These are phyloP conservation scores for Malacoctenus gilli DNA, from an alignment of 2,797 vertebrate genomes.

Conservation along the genomic window DNA sequence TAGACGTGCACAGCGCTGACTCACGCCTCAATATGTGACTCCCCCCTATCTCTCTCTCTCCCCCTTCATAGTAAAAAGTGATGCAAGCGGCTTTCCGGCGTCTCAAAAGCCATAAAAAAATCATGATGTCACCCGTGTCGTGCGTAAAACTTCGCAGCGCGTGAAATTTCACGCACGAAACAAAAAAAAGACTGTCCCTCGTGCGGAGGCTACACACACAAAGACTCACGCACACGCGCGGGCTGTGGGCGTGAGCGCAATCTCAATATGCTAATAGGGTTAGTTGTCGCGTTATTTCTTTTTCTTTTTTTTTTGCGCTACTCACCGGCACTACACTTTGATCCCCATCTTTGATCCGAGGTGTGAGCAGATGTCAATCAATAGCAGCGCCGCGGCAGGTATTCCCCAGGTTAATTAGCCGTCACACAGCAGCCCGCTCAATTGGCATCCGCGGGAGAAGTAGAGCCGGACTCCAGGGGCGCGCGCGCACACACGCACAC, in stretches of 20 bases:
- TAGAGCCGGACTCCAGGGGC: constrained; percentile 31
- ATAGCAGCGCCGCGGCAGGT: constrained; percentile 32
- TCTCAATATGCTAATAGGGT: constrained; percentile 31
- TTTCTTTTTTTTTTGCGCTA: constrained; percentile 19
- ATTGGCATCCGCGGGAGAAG: constrained; percentile 45
- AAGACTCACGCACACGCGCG: neutral
- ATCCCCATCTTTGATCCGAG: constrained; percentile 65
- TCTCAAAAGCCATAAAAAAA: no score
- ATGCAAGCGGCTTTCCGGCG: constrained; percentile 31
- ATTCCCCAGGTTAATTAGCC: constrained; percentile 37
- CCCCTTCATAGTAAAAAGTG: constrained; percentile 60
- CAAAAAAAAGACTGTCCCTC: no score
- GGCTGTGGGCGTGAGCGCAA: constrained; percentile 55
- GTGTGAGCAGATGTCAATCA: constrained; percentile 53
- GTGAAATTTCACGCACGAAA: neutral
- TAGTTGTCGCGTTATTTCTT: constrained; percentile 22
- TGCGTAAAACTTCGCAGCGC: constrained; percentile 51
- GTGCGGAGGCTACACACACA: neutral
- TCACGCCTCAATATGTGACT: constrained; percentile 49
- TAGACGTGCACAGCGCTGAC: constrained; percentile 54
- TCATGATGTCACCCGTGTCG: constrained; percentile 46
- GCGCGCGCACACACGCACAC: no score
- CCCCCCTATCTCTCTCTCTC: no score
- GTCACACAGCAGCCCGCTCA: constrained; percentile 24
- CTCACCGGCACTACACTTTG: constrained; percentile 74